phyloP scores from a whole-genome alignment of 2,113 vertebrate species.

The Gobio gobio region DNA sequence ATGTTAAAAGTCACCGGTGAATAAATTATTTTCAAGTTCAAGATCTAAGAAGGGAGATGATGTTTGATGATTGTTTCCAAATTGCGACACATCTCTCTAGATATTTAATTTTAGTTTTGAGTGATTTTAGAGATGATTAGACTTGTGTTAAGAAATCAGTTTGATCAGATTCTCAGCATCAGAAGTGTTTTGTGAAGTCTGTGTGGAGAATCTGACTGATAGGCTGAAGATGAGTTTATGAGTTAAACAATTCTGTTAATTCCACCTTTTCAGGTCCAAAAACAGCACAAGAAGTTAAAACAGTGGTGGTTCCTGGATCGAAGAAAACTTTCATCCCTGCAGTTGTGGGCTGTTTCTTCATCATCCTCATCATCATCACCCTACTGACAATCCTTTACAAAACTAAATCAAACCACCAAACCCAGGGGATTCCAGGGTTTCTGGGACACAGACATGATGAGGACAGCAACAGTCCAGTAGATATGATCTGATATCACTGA shows the following conservation, averaged over 20 bases:
- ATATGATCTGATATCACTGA: not conserved
- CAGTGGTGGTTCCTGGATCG: too few species aligned
- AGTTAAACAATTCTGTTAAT: not conserved
- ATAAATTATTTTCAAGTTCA: not conserved
- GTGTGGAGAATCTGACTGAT: not conserved
- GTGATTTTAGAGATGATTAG: not conserved
- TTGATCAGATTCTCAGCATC: not conserved
- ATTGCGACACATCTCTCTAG: not conserved
- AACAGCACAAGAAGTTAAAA: too few species aligned
- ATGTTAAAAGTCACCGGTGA: not conserved
- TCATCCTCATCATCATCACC: not conserved
- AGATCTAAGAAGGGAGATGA: not conserved
- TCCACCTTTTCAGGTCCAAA: not conserved
- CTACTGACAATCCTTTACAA: not conserved
- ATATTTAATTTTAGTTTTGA: not conserved
- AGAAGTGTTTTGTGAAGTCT: not conserved
- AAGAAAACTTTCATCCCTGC: not conserved
- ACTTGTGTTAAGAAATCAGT: not conserved
- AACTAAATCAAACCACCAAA: not conserved
- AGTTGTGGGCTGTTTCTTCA: not conserved
- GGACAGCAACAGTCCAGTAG: too few species aligned
- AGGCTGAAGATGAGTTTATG: not conserved
- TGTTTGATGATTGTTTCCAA: not conserved
- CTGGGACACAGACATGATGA: not conserved
- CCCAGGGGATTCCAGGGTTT: not conserved